phyloP scores from a whole-genome alignment of 2,797 vertebrate species.

The Ctenochaetus hawaiiensis region DNA sequence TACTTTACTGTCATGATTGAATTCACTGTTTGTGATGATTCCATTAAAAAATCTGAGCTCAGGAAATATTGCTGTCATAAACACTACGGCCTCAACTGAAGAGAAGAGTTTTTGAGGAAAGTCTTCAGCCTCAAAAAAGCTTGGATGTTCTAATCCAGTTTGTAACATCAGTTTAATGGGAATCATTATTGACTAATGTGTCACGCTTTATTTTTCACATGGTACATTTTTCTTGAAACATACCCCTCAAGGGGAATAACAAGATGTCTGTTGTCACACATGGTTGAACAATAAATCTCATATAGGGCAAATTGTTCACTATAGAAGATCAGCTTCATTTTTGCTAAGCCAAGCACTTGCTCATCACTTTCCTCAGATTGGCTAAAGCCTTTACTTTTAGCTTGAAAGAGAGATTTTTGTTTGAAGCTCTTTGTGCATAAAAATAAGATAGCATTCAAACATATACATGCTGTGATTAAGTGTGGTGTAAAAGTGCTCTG shows the following conservation, averaged over 20 bases:
- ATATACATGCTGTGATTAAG: too few relatives aligned
- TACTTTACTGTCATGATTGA: background rate
- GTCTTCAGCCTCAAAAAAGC: constrained; percentile 6
- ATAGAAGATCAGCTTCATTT: constrained; percentile 18
- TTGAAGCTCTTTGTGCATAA: background rate
- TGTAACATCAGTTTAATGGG: constrained; percentile 18
- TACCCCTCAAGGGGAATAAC: background rate
- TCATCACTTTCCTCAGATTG: constrained; percentile 5
- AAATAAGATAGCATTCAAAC: too few relatives aligned
- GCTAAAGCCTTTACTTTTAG: background rate
- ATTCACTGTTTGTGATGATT: background rate
- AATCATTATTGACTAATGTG: constrained; percentile 18
- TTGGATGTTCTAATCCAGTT: background rate
- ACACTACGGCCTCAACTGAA: background rate
- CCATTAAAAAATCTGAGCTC: constrained; percentile 15
- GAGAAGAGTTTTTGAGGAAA: constrained; percentile 15
- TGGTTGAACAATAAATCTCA: constrained; percentile 18
- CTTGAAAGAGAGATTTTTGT: background rate
- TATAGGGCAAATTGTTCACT: constrained; percentile 25
- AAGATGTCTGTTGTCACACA: constrained; percentile 12
- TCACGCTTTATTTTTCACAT: constrained; percentile 22
- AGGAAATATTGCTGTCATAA: background rate
- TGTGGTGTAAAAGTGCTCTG: background rate
- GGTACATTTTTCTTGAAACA: constrained; percentile 5
- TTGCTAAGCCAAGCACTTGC: constrained; percentile 30